Percentiles rank a stretch among this genome's conserved stretches.
These are phyloP conservation scores for Bombus polaris DNA, from an alignment of 1,140 invertebrate species.

Conservation along the genomic window DNA sequence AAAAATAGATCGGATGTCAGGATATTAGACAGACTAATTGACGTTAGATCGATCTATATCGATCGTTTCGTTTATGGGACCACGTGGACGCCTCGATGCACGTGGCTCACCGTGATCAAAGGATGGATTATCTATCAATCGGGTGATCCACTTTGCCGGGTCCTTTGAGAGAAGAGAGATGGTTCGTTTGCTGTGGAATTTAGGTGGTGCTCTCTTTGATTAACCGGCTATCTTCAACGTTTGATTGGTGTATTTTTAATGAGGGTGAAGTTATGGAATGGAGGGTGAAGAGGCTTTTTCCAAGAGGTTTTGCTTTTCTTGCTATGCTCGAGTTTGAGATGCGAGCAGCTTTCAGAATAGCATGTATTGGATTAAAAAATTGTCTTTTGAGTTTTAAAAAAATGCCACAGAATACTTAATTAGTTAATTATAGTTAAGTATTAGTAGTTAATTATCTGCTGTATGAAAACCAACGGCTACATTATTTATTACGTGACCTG, in stretches of 20 bases:
- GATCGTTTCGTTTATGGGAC: conserved; percentile 16
- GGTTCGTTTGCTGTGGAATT: neutral
- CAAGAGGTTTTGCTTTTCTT: neutral
- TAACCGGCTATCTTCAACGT: neutral
- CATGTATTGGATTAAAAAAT: too few species aligned
- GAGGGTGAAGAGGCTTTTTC: neutral
- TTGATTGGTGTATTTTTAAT: conserved; percentile 25
- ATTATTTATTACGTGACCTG: too few species aligned
- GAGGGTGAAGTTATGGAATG: neutral
- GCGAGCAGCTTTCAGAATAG: too few species aligned
- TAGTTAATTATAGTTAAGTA: too few species aligned
- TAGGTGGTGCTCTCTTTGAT: neutral
- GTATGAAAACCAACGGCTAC: too few species aligned
- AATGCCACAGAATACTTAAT: too few species aligned
- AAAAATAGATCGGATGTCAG: conserved; percentile 24
- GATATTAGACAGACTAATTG: conserved; percentile 2
- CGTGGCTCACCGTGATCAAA: conserved; percentile 41
- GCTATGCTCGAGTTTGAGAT: too few species aligned
- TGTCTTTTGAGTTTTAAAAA: too few species aligned
- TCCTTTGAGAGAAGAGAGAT: neutral
- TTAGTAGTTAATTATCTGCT: too few species aligned
- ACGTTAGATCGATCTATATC: conserved; percentile 24
- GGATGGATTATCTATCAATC: neutral
- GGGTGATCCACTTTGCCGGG: conserved; percentile 1
- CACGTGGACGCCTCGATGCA: conserved; percentile 8